Conservation (phyloP, 2,888 invertebrate species). For the Noctua fimbriata region DNA sequence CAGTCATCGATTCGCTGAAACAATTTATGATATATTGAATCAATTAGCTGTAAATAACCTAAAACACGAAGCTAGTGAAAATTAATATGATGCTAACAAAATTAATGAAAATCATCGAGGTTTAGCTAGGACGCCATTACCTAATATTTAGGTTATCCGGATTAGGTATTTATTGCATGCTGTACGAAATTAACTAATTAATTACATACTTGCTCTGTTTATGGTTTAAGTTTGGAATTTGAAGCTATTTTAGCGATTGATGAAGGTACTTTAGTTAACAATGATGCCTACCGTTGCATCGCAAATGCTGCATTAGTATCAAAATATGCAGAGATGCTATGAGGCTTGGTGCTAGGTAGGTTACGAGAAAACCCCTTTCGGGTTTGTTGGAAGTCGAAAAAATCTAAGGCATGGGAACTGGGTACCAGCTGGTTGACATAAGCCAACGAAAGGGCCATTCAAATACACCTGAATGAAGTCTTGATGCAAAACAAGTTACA, state of each 20-base stretch:
- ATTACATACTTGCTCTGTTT: constrained; percentile 19
- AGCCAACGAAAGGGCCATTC: background rate
- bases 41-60: constrained; percentile 67
- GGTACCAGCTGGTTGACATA: background rate
- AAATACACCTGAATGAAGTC: background rate
- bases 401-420: background rate
- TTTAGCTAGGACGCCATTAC: constrained; percentile 44
- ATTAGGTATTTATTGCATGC: constrained; percentile 42
- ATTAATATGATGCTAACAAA: constrained; percentile 56
- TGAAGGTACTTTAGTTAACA: constrained; percentile 2
- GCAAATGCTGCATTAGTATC: background rate
- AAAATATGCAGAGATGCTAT: background rate
- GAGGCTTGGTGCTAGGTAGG: too few species aligned
- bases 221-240: constrained; percentile 12
- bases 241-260: constrained; percentile 34
- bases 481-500: background rate
- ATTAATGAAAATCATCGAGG: constrained; percentile 58
- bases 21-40: constrained; percentile 72
- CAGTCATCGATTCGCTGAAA: constrained; percentile 91
- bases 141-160: constrained; percentile 25
- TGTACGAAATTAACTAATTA: constrained; percentile 34
- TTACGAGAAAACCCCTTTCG: background rate
- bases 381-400: background rate
- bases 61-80: constrained; percentile 58
- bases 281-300: background rate